Percentiles rank a stretch among this genome's conserved stretches.
Evolutionary conservation across 2,113 vertebrate genomes (phyloP).

Genomic region (Erinaceus europaeus): DNA sequence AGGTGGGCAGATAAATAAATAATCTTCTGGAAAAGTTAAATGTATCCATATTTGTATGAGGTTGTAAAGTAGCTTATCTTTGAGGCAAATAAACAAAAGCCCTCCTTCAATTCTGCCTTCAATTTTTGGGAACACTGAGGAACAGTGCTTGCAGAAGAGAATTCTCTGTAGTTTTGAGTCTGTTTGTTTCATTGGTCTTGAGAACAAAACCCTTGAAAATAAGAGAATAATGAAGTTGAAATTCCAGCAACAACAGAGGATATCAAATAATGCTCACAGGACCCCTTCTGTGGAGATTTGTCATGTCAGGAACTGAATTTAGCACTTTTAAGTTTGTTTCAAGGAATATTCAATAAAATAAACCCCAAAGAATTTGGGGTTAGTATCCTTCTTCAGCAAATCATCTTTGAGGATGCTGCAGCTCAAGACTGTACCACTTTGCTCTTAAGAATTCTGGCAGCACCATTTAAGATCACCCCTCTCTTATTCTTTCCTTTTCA

Average conservation of each 20-base stretch:
- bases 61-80: neutral
- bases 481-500: neutral
- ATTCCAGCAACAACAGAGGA: neutral
- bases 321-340: neutral
- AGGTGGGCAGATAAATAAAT: neutral
- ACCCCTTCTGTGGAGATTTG: neutral
- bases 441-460: neutral
- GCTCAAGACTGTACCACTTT: accelerated
- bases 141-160: neutral
- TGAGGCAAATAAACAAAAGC: neutral
- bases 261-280: neutral
- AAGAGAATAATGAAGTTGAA: neutral
- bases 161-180: neutral
- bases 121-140: neutral
- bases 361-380: neutral
- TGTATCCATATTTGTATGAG: neutral
- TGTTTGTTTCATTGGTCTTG: neutral
- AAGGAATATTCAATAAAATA: neutral
- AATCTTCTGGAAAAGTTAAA: neutral
- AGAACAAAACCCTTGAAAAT: neutral
- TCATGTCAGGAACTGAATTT: neutral
- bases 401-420: neutral
- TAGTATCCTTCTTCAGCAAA: conserved; percentile 22
- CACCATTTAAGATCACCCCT: neutral
- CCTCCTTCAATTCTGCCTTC: neutral